Evolutionary conservation across 2,888 invertebrate species (phyloP).

Genomic region (Scotopteryx bipunctaria): DNA sequence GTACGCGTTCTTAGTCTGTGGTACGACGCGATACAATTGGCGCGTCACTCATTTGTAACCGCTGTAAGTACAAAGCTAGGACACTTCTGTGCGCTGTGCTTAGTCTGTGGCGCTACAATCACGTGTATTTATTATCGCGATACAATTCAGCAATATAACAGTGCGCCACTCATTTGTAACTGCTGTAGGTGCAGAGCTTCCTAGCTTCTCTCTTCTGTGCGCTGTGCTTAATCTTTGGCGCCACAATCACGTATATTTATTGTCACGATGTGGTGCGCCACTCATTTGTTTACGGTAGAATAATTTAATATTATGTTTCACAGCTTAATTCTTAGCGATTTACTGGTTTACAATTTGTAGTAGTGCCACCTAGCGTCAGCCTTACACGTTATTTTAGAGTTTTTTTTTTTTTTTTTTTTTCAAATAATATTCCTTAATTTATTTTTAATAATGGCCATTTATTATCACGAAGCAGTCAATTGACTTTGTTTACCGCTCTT

Average conservation of each 20-base stretch:
- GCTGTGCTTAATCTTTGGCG: not conserved
- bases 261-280: slow-evolving; percentile 19
- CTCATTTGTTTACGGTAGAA: slow-evolving; percentile 29
- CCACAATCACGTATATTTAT: slow-evolving; percentile 20
- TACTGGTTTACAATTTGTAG: too few relatives aligned
- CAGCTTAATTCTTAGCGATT: too few relatives aligned
- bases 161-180: slow-evolving; percentile 28
- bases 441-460: too few relatives aligned
- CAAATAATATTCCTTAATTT: too few relatives aligned
- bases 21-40: too few relatives aligned
- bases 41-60: too few relatives aligned
- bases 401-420: too few relatives aligned
- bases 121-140: slow-evolving; percentile 20
- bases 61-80: not conserved
- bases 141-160: slow-evolving; percentile 16
- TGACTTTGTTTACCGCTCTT: too few relatives aligned
- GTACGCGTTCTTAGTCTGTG: too few relatives aligned
- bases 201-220: not conserved
- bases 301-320: slow-evolving; percentile 34
- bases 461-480: too few relatives aligned
- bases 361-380: too few relatives aligned
- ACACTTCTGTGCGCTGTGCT: not conserved
- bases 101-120: slow-evolving; percentile 5
- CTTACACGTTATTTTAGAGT: too few relatives aligned
- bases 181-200: not conserved